Conservation (phyloP, 2,797 vertebrate species). For the Lycodopsis pacificus region DNA sequence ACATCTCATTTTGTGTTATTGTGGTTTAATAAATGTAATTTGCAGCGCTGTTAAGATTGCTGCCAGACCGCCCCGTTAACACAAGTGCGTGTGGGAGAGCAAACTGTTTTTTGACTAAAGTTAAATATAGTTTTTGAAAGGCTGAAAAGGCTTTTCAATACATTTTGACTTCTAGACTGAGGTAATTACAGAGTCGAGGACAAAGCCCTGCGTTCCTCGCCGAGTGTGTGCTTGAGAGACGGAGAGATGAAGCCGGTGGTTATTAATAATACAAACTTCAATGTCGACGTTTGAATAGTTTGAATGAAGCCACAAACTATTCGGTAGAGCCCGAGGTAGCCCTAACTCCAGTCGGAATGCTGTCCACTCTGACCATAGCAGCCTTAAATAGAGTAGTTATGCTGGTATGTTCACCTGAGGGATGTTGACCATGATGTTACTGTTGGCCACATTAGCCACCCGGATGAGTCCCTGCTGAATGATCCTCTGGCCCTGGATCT, state of each 20-base stretch:
- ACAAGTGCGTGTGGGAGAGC: background rate
- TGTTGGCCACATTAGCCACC: constrained; percentile 93
- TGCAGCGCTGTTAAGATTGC: background rate
- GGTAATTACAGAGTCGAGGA: background rate
- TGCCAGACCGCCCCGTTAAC: background rate
- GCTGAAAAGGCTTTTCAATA: background rate
- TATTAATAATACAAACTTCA: background rate
- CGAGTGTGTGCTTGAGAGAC: background rate
- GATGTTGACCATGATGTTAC: constrained; percentile 94
- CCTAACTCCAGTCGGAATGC: background rate
- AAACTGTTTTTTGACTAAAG: background rate
- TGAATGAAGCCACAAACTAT: background rate
- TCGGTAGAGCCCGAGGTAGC: background rate
- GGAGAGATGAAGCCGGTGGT: background rate
- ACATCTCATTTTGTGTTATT: background rate
- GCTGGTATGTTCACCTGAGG: constrained; percentile 85
- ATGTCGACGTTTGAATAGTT: background rate
- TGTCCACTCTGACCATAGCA: background rate
- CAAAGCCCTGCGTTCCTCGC: background rate
- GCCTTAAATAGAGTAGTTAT: background rate
- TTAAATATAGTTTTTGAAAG: background rate
- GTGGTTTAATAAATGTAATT: background rate
- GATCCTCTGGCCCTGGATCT: constrained; percentile 96
- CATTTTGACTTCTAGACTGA: background rate
- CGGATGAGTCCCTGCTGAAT: constrained; percentile 98